Base-by-base conservation (phyloP, 1,140 invertebrate genomes). In the Drosophila chauvacae region DNA sequence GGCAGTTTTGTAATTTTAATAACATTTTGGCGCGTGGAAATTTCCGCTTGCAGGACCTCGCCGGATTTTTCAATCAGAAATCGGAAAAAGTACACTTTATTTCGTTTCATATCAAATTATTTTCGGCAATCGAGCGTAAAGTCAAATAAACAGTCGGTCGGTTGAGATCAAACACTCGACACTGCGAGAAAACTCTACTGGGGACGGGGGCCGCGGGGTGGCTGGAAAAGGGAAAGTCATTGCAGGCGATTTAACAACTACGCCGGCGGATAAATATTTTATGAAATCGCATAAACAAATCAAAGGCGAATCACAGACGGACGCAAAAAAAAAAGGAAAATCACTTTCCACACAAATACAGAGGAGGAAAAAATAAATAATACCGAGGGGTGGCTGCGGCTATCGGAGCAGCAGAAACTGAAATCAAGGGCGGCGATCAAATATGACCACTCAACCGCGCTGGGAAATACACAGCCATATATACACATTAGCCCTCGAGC, bases 261-360 rank as follows among this genome's bases (percentile, higher is more conserved):
- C 79, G 85, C 81, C 80, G 39, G 78, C 75, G 85, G 85, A 90
- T 90, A 90, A 90, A 90, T 90, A 90, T 90, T 90, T 90, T 90
- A 90, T 90, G 85, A 90, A 90, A 90, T 85, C 85, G 86, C 85
- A 90, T 90, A 90, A 90, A 90, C 85, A 90, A 90, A 90, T 90
- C 85, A 90, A 90, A 90, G 85, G 84, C 78, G 85, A 90, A 85
- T 90, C 85, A 85, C 65, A 90, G 81, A 80, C 69, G 74, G 57
- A 42, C 28, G 28, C 23, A 48, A 18, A 48, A 28, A 23, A 2
- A 80, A 77, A 70, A 75, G 35, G 63, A 84, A 90, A 88, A 84
- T 90, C 80, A 83, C 66, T 88, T 83, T 73, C 48, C 41, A 53
- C 18, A 20, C 33, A 73, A 55, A 65, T 55, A 62, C 45, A 63